Conservation (phyloP, 2,797 vertebrate genomes). For the Siniperca undulata region DNA sequence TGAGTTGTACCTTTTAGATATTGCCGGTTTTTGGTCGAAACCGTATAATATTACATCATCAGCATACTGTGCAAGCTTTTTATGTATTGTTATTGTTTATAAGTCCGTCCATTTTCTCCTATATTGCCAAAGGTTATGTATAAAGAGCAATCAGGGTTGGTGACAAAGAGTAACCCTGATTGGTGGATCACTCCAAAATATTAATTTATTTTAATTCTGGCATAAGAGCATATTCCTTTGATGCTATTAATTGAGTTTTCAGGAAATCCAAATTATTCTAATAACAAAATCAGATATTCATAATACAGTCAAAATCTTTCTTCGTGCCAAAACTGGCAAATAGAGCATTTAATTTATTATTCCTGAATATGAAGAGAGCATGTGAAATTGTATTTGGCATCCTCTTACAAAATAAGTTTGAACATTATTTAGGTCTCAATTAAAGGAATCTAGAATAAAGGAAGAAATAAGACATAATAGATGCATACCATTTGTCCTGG, state of each 20-base stretch:
- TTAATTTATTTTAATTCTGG: background rate
- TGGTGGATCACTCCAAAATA: background rate
- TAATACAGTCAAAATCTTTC: background rate
- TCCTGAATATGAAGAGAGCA: background rate
- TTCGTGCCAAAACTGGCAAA: background rate
- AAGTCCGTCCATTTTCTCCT: background rate
- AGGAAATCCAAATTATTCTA: background rate
- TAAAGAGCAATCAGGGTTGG: background rate
- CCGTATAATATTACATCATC: slow-evolving; percentile 3
- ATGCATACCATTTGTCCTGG: background rate
- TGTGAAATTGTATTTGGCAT: background rate
- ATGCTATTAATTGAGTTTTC: background rate
- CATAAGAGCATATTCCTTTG: background rate
- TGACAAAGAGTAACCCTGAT: background rate
- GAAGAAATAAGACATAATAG: background rate
- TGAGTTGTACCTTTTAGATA: background rate
- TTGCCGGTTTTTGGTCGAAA: background rate
- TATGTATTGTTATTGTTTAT: background rate
- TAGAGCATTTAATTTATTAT: background rate
- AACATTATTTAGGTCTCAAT: background rate
- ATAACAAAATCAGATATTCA: background rate
- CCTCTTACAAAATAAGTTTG: background rate
- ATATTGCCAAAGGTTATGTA: background rate
- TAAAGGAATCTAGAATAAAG: background rate
- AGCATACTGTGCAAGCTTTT: background rate